Conservation (phyloP, 2,888 invertebrate species). For the Cecidostiba fungosa region DNA sequence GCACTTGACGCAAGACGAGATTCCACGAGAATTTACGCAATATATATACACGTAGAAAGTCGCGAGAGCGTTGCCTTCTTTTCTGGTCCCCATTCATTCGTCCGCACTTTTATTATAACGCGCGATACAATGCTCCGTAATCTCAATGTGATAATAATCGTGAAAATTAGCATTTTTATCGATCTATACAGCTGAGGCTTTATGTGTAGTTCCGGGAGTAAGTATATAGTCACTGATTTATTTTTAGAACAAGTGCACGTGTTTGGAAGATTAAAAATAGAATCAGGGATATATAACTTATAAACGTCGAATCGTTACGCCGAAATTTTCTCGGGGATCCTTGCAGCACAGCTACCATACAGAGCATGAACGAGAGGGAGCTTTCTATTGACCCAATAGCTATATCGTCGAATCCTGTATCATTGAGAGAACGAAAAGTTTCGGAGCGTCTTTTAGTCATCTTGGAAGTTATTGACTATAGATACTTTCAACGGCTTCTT, state of each 20-base stretch:
- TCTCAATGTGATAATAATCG: not conserved
- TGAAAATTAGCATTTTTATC: constrained; percentile 40
- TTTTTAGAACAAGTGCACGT: not conserved
- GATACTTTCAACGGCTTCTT: not conserved
- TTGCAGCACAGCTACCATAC: constrained; percentile 13
- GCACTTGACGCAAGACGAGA: constrained; percentile 48
- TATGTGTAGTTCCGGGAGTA: not conserved
- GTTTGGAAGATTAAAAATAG: not conserved
- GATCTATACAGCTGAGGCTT: not conserved
- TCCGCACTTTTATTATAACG: not conserved
- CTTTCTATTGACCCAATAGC: constrained; percentile 27
- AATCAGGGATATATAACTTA: not conserved
- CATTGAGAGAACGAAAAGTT: constrained; percentile 1
- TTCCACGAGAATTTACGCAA: constrained; percentile 66
- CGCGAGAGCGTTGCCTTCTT: constrained; percentile 59
- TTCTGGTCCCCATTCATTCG: not conserved
- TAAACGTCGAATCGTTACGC: not conserved
- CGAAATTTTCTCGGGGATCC: not conserved
- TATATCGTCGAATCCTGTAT: constrained; percentile 2
- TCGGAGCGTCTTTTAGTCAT: not conserved
- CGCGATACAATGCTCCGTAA: not conserved
- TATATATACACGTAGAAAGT: constrained; percentile 66
- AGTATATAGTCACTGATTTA: not conserved
- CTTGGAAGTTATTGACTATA: not conserved
- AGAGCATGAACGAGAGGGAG: constrained; percentile 29